Evolutionary conservation across 2,888 invertebrate species (phyloP), one percentile per base, ranked within the genome.

Genomic region (Thymelicus lineola): DNA sequence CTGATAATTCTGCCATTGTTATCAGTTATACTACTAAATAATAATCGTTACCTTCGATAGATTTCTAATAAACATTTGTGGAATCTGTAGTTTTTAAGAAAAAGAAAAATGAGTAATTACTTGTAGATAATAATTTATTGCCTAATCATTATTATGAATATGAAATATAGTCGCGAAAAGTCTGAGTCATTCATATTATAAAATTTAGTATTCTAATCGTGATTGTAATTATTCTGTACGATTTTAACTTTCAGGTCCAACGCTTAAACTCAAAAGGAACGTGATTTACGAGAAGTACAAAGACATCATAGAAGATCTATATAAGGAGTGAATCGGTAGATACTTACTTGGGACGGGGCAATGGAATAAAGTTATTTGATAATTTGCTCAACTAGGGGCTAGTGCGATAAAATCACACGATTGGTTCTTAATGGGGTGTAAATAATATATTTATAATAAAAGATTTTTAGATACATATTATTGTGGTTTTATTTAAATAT

Each of bases 201-300:
- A 2, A 28, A 28, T 28, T 28, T 28, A 28, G 28, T 5, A 28
- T 28, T 28, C 0, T 28, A 28, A 28, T 28, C 28, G 28, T 57
- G 20, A 57, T 28, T 53, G 20, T 28, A 0, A 53, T 53, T 9
- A 38, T 35, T 42, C 66, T 17, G 20, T 73, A 71, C 38, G 7
- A 42, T 42, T 76, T 76, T 77, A 77, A 76, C 75, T 94, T 91
- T 67, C 93, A 97, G 97, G 97, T 60, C 98, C 98, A 72, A 98
- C 98, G 66, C 92, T 98, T 84, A 98, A 98, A 91, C 90, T 98
- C 57, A 97, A 97, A 87, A 95, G 98, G 77, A 96, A 96, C 79
- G 94, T 97, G 60, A 96, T 98, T 6, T 89, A 94, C 76, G 95
- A 96, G 75, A 97, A 96, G 93, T 98, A 98, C 88, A 93, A 94